Evolutionary conservation across 2,888 invertebrate genomes (phyloP).

Genomic region (Nomada fabriciana): DNA sequence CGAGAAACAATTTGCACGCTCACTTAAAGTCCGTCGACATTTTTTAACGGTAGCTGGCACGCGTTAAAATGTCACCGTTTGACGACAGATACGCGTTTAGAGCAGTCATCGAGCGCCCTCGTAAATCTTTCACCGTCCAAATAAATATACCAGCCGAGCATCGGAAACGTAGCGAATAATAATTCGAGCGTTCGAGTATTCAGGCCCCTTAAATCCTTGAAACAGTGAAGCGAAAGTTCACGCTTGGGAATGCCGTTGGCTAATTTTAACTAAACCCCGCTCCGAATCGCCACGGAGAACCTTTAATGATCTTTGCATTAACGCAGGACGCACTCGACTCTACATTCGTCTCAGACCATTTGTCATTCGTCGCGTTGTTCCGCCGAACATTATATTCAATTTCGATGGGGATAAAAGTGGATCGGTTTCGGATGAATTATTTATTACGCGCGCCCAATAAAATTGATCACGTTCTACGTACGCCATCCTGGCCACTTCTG

Average conservation of each 20-base stretch:
- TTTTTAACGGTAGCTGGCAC: constrained; percentile 17
- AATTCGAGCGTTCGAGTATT: neutral
- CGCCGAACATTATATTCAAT: too few species aligned
- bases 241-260: neutral
- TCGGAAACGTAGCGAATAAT: constrained; percentile 17
- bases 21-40: constrained; percentile 5
- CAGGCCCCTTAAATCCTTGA: neutral
- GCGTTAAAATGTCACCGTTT: constrained; percentile 33
- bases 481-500: too few species aligned
- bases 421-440: neutral
- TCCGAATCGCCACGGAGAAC: neutral
- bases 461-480: neutral
- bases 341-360: too few species aligned
- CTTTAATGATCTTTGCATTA: neutral
- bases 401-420: neutral
- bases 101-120: constrained; percentile 41
- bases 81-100: constrained; percentile 28
- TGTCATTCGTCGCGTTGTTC: too few species aligned
- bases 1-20: constrained; percentile 7
- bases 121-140: constrained; percentile 46
- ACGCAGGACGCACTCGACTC: too few species aligned
- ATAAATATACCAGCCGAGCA: constrained; percentile 27
- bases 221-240: neutral
- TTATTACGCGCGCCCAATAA: neutral
- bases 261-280: neutral